Percentiles rank a stretch among this genome's conserved stretches.
Evolutionary conservation across 2,888 invertebrate genomes (phyloP).

Genomic region (Marronus borbonicus): DNA sequence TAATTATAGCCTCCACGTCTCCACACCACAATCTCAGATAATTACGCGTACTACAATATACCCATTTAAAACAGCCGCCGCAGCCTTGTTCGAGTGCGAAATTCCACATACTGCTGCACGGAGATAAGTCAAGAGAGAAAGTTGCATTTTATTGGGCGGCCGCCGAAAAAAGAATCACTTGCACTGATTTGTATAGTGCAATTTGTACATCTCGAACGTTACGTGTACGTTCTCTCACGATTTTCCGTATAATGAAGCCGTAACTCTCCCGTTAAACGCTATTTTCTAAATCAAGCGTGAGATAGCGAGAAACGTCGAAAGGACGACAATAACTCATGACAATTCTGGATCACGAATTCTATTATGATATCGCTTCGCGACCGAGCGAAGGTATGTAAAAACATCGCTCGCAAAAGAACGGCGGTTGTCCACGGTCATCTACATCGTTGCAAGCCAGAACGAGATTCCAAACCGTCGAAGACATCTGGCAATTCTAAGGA

Average conservation of each 20-base stretch:
- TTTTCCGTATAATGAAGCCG: background rate
- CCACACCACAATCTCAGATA: background rate
- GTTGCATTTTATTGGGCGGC: slow-evolving; percentile 7
- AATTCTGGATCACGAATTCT: slow-evolving; percentile 6
- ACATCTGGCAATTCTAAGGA: background rate
- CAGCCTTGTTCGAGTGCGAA: background rate
- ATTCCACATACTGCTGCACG: background rate
- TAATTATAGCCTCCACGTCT: background rate
- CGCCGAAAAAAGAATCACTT: slow-evolving; percentile 5
- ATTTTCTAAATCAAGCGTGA: background rate
- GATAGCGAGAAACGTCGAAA: background rate
- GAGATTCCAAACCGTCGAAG: background rate
- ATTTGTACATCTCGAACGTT: background rate
- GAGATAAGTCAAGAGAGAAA: slow-evolving; percentile 12
- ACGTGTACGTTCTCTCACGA: background rate
- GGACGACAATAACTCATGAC: slow-evolving; percentile 5
- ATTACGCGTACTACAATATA: background rate
- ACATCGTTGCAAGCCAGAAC: background rate
- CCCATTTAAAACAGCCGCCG: background rate
- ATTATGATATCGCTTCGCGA: background rate
- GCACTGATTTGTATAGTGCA: slow-evolving; percentile 1
- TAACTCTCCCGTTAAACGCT: background rate
- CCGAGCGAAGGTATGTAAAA: background rate
- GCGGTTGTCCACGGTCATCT: slow-evolving; percentile 9
- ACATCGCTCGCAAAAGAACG: background rate